These are phyloP conservation scores for Phodopus roborovskii DNA, from an alignment of 2,113 vertebrate species.

Conservation along the genomic window DNA sequence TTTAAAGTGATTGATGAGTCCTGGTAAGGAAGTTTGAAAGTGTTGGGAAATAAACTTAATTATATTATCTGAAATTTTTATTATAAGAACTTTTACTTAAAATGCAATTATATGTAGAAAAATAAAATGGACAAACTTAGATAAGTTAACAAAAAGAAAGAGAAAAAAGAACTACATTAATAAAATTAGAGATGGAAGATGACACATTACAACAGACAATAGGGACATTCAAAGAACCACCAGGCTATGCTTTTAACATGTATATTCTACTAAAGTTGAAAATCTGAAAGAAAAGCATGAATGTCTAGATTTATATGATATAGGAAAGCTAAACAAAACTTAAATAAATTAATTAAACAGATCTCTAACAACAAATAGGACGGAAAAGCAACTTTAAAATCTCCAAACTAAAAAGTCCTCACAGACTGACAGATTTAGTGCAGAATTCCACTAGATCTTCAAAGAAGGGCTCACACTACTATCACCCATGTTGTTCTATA, in stretches of 20 bases:
- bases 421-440: background rate
- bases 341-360: background rate
- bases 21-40: constrained; percentile 1
- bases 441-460: background rate
- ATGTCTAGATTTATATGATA: background rate
- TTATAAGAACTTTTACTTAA: constrained; percentile 47
- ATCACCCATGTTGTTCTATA: background rate
- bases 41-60: background rate
- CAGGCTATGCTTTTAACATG: background rate
- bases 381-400: background rate
- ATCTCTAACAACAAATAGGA: background rate
- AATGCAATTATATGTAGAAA: background rate
- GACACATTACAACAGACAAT: background rate
- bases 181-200: background rate
- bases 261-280: background rate
- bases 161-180: background rate
- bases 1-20: background rate
- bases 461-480: background rate
- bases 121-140: background rate
- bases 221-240: background rate
- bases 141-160: background rate
- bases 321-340: background rate
- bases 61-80: background rate
- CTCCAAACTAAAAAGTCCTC: background rate
- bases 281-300: background rate